phyloP scores from a whole-genome alignment of 2,888 invertebrate genomes.

The Microplitis deprimator region DNA sequence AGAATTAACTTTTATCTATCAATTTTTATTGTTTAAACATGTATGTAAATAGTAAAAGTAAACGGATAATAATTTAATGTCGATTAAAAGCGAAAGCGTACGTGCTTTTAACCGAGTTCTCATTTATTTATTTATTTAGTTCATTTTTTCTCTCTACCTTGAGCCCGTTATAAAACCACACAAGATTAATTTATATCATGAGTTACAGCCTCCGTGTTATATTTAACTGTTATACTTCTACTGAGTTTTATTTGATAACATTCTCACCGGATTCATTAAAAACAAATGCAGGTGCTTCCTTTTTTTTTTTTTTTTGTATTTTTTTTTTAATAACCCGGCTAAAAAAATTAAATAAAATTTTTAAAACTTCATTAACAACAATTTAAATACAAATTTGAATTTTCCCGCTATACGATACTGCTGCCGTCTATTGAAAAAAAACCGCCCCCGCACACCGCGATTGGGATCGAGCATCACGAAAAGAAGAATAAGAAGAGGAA shows the following conservation, averaged over 20 bases:
- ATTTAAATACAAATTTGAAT: not conserved
- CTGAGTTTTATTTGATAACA: constrained; percentile 28
- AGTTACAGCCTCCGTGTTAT: constrained; percentile 41
- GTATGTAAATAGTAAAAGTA: not conserved
- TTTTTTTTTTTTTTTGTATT: not conserved
- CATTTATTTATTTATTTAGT: not conserved
- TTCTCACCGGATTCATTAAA: constrained; percentile 12
- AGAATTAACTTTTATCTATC: not conserved
- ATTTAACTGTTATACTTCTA: not conserved
- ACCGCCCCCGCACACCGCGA: not conserved
- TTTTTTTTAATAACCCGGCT: not conserved
- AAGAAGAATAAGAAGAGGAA: not conserved
- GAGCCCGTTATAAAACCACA: constrained; percentile 48
- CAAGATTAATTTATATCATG: constrained; percentile 39
- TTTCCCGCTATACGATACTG: constrained; percentile 6
- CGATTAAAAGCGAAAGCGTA: constrained; percentile 41
- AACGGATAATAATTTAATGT: not conserved
- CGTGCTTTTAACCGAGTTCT: constrained; percentile 52
- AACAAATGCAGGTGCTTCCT: not conserved
- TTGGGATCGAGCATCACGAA: not conserved
- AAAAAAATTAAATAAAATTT: not conserved
- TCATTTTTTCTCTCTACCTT: constrained; percentile 51
- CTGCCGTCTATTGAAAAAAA: constrained; percentile 12
- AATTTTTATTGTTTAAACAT: not conserved
- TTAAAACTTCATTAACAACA: no score